phyloP scores from a whole-genome alignment of 2,113 vertebrate genomes.

The Eudorcas thomsonii region DNA sequence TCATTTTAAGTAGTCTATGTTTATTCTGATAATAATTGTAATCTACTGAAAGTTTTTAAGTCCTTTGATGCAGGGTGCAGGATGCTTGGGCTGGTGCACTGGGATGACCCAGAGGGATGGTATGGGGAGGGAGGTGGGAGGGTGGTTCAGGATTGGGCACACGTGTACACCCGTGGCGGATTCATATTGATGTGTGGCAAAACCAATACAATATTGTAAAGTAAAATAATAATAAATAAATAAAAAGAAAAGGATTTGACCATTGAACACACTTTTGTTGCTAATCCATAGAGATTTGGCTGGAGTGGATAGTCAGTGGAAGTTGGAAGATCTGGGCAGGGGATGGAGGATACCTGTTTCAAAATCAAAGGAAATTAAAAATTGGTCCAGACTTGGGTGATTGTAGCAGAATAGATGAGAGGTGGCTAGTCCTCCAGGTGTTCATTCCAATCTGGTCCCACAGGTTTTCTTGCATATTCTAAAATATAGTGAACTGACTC shows the following conservation, averaged over 20 bases:
- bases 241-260: neutral
- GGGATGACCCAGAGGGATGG: no score
- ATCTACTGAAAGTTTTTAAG: neutral
- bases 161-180: fast-evolving
- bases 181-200: no score
- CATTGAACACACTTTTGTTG: neutral
- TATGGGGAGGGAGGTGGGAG: no score
- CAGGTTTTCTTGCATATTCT: neutral
- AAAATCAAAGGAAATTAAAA: neutral
- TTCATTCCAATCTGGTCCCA: neutral
- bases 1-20: neutral
- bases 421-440: neutral
- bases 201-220: no score
- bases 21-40: neutral
- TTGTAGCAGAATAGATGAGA: neutral
- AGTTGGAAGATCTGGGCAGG: neutral
- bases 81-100: no score
- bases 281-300: neutral
- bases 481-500: neutral
- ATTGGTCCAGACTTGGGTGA: neutral
- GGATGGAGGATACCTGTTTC: neutral
- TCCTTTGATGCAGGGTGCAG: no score
- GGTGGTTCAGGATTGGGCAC: no score
- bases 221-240: no score
- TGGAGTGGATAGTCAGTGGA: neutral